phyloP scores from a whole-genome alignment of 1,140 invertebrate species.

The Hypothenemus hampei region DNA sequence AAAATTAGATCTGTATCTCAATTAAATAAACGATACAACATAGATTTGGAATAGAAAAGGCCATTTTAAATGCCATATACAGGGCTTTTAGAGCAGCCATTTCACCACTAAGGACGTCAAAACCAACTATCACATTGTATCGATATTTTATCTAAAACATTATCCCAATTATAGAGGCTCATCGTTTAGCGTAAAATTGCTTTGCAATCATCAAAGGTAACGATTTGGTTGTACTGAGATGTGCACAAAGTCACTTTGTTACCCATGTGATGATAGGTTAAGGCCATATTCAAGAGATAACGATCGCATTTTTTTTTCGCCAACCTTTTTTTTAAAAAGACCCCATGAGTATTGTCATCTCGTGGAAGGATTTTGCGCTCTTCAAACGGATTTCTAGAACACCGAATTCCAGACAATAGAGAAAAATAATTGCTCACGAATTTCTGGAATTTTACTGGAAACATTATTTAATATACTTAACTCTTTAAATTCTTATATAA shows the following conservation, averaged over 20 bases:
- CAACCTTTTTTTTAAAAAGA: conserved; percentile 36
- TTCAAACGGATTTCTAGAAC: too few species aligned
- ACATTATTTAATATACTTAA: too few species aligned
- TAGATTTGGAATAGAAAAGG: conserved; percentile 32
- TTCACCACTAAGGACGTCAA: conserved; percentile 23
- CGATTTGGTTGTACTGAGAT: conserved; percentile 29
- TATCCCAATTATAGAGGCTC: neutral
- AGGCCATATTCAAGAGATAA: conserved; percentile 37
- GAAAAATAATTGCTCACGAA: too few species aligned
- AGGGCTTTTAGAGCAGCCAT: conserved; percentile 27
- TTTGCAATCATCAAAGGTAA: conserved; percentile 31
- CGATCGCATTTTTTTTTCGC: conserved; percentile 33
- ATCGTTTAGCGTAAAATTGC: conserved; percentile 18
- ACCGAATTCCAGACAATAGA: too few species aligned
- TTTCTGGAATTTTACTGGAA: too few species aligned
- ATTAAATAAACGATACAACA: conserved; percentile 28
- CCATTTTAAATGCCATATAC: conserved; percentile 34
- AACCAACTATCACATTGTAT: conserved; percentile 32
- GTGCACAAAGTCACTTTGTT: conserved; percentile 35
- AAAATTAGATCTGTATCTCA: conserved; percentile 28
- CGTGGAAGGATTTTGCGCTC: too few species aligned
- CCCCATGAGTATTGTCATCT: neutral
- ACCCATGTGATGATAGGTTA: conserved; percentile 31
- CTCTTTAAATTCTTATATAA: too few species aligned
- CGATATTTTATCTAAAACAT: conserved; percentile 23